These are phyloP conservation scores for Lithobates sylvaticus DNA, from an alignment of 2,797 vertebrate genomes.

Conservation along the genomic window DNA sequence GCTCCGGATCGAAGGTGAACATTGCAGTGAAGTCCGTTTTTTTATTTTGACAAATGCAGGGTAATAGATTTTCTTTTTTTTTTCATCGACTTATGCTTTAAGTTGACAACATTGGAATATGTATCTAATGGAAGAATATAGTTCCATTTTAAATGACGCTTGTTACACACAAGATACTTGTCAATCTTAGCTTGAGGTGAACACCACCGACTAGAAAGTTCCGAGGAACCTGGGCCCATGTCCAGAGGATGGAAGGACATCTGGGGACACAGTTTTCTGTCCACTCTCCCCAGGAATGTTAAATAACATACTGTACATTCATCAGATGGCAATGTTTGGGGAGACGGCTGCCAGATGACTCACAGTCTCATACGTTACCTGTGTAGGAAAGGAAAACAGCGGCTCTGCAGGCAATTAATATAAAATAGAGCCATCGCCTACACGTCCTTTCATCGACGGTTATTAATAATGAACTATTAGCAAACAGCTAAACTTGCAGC, in stretches of 20 bases:
- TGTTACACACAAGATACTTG: neutral
- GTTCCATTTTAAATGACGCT: neutral
- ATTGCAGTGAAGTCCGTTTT: no score
- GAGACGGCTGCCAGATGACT: conserved; percentile 40
- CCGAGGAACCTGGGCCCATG: conserved; percentile 11
- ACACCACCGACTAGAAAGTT: conserved; percentile 4
- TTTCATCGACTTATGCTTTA: no score
- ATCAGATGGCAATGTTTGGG: conserved; percentile 42
- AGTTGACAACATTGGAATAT: no score
- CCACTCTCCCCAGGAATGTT: conserved; percentile 50
- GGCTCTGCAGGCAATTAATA: conserved; percentile 21
- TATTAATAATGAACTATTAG: neutral
- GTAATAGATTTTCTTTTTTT: no score
- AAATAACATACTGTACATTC: conserved; percentile 55
- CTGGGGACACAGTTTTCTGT: conserved; percentile 50
- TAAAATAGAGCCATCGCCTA: conserved; percentile 14
- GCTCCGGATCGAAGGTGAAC: no score
- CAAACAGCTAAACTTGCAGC: neutral
- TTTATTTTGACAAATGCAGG: no score
- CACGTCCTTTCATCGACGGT: neutral
- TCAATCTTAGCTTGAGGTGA: conserved; percentile 4
- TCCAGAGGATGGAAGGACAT: conserved; percentile 53
- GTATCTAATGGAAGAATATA: neutral
- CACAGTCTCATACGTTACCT: conserved; percentile 52
- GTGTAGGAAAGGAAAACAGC: conserved; percentile 54